Percentiles rank a stretch among this genome's conserved stretches.
These are phyloP conservation scores for Phaethornis superciliosus DNA, from an alignment of 2,113 vertebrate species.

Conservation along the genomic window DNA sequence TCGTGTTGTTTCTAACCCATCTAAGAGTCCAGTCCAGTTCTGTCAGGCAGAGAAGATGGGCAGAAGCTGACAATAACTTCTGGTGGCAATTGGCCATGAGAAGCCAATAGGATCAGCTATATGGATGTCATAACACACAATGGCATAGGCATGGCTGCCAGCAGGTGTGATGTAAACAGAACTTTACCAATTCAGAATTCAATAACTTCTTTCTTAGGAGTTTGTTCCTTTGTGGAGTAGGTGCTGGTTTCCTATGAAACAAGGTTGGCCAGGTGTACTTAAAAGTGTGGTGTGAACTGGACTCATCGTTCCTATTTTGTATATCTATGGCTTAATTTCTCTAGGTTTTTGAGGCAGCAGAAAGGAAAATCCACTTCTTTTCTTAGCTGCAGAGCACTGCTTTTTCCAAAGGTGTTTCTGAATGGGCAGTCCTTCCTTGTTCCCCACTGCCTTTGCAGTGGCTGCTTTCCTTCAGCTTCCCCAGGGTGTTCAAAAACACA, in stretches of 20 bases:
- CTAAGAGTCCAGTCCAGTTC: not conserved
- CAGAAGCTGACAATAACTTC: not conserved
- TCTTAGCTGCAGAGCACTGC: not conserved
- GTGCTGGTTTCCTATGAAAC: not conserved
- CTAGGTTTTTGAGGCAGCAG: not conserved
- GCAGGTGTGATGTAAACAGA: not conserved
- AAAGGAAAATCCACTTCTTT: not conserved
- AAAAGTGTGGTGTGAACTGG: not conserved
- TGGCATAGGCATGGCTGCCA: not conserved
- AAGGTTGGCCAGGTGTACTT: not conserved
- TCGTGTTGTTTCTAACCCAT: not conserved
- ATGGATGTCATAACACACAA: not conserved
- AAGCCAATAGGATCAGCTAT: not conserved
- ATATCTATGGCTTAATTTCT: not conserved
- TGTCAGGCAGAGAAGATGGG: not conserved
- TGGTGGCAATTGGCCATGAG: not conserved
- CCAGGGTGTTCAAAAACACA: not conserved
- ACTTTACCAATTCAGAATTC: not conserved
- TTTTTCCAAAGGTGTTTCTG: not conserved
- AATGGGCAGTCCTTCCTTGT: not conserved
- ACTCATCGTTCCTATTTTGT: not conserved
- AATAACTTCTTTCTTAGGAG: not conserved
- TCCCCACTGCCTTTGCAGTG: not conserved
- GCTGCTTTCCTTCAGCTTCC: not conserved
- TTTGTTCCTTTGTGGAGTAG: not conserved